Evolutionary conservation across 1,140 invertebrate genomes (phyloP).

Genomic region (Xylocopa sonorina): DNA sequence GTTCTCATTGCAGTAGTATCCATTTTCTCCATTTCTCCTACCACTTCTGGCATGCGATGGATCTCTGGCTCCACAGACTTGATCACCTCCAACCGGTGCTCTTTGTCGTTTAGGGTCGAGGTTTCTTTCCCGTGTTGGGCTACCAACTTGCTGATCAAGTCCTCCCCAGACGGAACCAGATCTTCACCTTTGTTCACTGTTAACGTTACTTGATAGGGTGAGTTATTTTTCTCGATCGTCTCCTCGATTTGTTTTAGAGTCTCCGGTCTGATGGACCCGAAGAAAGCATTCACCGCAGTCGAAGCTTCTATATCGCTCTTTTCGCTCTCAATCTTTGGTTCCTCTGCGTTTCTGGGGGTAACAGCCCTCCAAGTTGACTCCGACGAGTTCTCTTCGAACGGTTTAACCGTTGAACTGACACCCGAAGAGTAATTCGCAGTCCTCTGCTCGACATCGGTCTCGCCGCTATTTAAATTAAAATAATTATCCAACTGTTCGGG

Average conservation of each 20-base stretch:
- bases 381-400: background rate
- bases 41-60: background rate
- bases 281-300: background rate
- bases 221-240: conserved; percentile 57
- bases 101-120: conserved; percentile 1
- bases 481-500: no score
- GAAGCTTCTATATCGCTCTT: background rate
- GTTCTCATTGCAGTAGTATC: no score
- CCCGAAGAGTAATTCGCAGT: no score
- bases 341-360: background rate
- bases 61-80: conserved; percentile 52
- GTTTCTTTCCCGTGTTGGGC: conserved; percentile 50
- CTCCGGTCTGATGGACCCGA: background rate
- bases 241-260: conserved; percentile 58
- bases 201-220: conserved; percentile 67
- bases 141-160: conserved; percentile 62
- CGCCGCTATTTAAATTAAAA: no score
- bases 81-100: conserved; percentile 58
- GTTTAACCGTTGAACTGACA: background rate
- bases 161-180: conserved; percentile 39
- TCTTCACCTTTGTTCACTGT: conserved; percentile 55
- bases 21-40: no score
- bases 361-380: background rate
- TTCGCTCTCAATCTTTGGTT: background rate
- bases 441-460: no score